phyloP scores from a whole-genome alignment of 1,140 invertebrate genomes.

The Gryon sp. region DNA sequence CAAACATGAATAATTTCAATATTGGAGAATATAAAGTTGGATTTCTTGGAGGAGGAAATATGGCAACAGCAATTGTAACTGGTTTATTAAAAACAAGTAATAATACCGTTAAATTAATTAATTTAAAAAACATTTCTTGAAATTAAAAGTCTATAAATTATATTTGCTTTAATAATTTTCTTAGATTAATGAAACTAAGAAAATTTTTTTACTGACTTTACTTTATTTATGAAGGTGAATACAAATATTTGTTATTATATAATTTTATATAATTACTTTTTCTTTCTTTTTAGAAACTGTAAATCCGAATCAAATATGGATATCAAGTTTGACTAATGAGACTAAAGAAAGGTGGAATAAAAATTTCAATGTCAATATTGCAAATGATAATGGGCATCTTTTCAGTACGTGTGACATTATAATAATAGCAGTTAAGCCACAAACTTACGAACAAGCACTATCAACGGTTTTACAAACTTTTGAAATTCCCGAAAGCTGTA shows the following conservation, averaged over 20 bases:
- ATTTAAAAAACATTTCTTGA: too few species aligned
- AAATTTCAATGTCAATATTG: constrained; percentile 81
- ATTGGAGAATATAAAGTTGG: constrained; percentile 33
- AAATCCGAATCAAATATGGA: constrained; percentile 82
- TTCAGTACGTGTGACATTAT: constrained; percentile 86
- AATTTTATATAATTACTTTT: background rate
- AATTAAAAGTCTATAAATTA: too few species aligned
- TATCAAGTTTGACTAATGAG: constrained; percentile 84
- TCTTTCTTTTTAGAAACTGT: constrained; percentile 78
- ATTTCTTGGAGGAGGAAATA: constrained; percentile 58
- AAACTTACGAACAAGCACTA: constrained; percentile 85
- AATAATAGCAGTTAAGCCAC: constrained; percentile 92
- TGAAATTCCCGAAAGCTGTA: background rate
- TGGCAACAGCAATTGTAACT: constrained; percentile 40
- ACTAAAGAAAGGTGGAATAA: constrained; percentile 84
- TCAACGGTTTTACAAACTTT: background rate
- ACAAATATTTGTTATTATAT: constrained; percentile 9
- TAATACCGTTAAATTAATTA: too few species aligned
- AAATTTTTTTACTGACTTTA: too few species aligned
- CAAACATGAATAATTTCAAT: constrained; percentile 15
- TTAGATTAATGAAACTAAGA: too few species aligned
- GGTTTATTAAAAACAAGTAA: constrained; percentile 28
- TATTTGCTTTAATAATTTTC: background rate
- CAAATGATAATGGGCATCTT: constrained; percentile 83
- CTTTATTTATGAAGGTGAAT: background rate